phyloP scores from a whole-genome alignment of 2,113 vertebrate genomes.

The Pluvialis apricaria region DNA sequence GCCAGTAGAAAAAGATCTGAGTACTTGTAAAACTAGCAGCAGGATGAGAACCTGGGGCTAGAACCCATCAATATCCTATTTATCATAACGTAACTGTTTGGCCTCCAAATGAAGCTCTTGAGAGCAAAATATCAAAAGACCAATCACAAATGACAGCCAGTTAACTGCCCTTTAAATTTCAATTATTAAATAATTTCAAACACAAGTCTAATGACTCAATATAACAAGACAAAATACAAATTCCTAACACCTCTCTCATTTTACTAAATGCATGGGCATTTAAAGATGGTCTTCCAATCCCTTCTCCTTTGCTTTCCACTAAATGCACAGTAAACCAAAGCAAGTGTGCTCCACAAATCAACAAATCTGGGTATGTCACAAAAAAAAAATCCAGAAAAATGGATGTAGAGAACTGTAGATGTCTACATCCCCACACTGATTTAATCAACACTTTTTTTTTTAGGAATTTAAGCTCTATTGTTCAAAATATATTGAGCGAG shows the following conservation, averaged over 20 bases:
- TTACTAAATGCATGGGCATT: background rate
- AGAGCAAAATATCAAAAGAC: background rate
- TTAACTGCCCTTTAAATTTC: background rate
- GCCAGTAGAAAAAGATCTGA: background rate
- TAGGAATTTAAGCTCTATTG: background rate
- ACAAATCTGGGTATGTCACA: background rate
- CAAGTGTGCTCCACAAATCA: background rate
- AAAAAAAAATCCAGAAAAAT: background rate
- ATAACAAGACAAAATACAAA: background rate
- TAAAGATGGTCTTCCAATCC: background rate
- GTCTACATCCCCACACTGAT: background rate
- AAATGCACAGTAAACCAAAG: background rate
- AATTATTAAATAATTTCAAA: background rate
- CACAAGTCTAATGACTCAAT: background rate
- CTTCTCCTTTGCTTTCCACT: background rate
- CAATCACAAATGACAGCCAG: background rate
- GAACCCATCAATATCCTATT: background rate
- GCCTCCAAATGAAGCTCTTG: background rate
- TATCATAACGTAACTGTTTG: background rate
- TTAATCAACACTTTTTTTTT: background rate
- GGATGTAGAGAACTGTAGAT: background rate
- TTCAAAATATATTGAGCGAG: background rate
- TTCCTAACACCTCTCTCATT: background rate
- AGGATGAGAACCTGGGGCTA: background rate
- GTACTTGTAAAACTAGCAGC: background rate